phyloP scores from a whole-genome alignment of 2,888 invertebrate species.

The Agrypnus murinus region DNA sequence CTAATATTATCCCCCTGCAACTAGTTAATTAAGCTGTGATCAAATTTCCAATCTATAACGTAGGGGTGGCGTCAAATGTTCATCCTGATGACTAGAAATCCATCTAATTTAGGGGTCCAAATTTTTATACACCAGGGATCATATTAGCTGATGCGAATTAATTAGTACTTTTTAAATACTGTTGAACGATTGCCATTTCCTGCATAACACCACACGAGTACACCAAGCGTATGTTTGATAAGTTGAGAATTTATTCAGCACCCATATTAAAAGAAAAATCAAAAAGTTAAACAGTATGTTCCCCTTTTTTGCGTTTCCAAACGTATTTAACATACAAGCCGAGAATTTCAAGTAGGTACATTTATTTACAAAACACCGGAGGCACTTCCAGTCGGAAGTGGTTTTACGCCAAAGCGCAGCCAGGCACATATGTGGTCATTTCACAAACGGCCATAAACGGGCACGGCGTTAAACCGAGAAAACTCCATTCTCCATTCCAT shows the following conservation, averaged over 20 bases:
- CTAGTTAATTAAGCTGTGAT: slow-evolving; percentile 9
- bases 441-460: slow-evolving; percentile 39
- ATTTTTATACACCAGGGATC: neutral
- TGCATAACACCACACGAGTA: too few relatives aligned
- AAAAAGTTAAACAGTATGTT: slow-evolving; percentile 11
- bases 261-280: too few relatives aligned
- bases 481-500: slow-evolving; percentile 31
- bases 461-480: slow-evolving; percentile 41
- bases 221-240: too few relatives aligned
- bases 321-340: slow-evolving; percentile 21
- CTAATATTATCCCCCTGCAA: neutral
- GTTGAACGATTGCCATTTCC: too few relatives aligned
- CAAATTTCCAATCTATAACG: neutral
- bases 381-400: slow-evolving; percentile 35
- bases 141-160: too few relatives aligned
- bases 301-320: neutral
- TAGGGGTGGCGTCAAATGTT: neutral
- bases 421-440: slow-evolving; percentile 42
- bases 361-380: slow-evolving; percentile 36
- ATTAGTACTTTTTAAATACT: too few relatives aligned
- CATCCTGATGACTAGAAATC: neutral
- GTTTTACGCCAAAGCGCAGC: slow-evolving; percentile 36
- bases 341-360: slow-evolving; percentile 25
- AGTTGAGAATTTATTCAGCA: too few relatives aligned
- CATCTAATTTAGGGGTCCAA: neutral